A percentile compares a stretch with the other conserved stretches of the same genome.
Evolutionary conservation across 2,797 vertebrate species (phyloP).

Genomic region (Muscicapa striata): DNA sequence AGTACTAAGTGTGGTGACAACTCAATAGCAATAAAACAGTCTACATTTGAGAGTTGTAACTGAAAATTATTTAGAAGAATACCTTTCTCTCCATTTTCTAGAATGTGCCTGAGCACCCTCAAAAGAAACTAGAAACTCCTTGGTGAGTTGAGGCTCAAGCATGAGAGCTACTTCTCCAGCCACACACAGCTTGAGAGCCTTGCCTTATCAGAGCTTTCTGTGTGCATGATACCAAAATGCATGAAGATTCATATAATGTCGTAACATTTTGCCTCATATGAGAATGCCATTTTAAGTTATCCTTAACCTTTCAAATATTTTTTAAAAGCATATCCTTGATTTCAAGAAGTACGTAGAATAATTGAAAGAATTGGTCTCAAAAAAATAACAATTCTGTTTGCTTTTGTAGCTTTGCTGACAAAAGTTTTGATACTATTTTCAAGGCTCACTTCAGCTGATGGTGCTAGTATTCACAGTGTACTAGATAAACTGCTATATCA

Average conservation of each 20-base stretch:
- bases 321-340: not conserved
- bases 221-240: not conserved
- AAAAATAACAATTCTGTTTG: not conserved
- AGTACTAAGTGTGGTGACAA: not conserved
- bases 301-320: not conserved
- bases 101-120: not conserved
- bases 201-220: not conserved
- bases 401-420: not conserved
- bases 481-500: not conserved
- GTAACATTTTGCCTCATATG: not conserved
- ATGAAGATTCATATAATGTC: not conserved
- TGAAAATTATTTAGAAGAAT: not conserved
- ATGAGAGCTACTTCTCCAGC: not conserved
- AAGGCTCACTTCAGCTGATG: constrained; percentile 23
- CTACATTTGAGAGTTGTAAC: not conserved
- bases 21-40: not conserved
- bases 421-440: not conserved
- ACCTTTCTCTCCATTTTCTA: constrained; percentile 6
- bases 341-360: not conserved
- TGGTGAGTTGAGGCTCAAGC: not conserved
- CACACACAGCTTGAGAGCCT: not conserved
- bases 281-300: not conserved
- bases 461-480: not conserved
- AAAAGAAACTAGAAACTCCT: not conserved
- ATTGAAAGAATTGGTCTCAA: not conserved